phyloP scores from a whole-genome alignment of 1,140 invertebrate species.

The Stenopsyche tienmushanensis region DNA sequence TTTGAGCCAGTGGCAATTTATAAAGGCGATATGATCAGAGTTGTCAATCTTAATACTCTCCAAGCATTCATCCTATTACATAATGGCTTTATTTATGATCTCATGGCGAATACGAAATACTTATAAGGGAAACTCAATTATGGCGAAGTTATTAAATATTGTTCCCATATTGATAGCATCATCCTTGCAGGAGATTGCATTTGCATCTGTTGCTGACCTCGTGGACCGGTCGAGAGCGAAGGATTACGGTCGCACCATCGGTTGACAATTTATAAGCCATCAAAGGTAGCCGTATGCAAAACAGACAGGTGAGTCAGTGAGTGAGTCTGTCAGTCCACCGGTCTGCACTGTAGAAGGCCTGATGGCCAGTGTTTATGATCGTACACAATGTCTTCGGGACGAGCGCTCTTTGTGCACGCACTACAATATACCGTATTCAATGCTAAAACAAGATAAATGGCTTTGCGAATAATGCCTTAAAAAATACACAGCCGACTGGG shows the following conservation, averaged over 20 bases:
- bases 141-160: too few relatives aligned
- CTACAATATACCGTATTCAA: slow-evolving; percentile 15
- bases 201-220: slow-evolving; percentile 15
- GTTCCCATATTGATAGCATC: too few relatives aligned
- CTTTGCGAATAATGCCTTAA: neutral
- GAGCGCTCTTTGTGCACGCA: slow-evolving; percentile 1
- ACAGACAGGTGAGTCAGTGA: slow-evolving; percentile 21
- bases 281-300: slow-evolving; percentile 1
- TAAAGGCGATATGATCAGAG: too few relatives aligned
- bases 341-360: too few relatives aligned
- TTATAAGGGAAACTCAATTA: too few relatives aligned
- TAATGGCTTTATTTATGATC: too few relatives aligned
- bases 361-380: slow-evolving; percentile 23
- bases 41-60: too few relatives aligned
- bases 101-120: too few relatives aligned
- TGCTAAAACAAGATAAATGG: slow-evolving; percentile 23
- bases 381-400: neutral
- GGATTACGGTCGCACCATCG: neutral
- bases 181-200: too few relatives aligned
- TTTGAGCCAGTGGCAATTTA: too few relatives aligned
- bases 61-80: too few relatives aligned
- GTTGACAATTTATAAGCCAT: slow-evolving; percentile 20
- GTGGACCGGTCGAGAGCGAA: slow-evolving; percentile 9
- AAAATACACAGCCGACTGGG: too few relatives aligned
- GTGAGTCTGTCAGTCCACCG: neutral